phyloP scores from a whole-genome alignment of 2,888 invertebrate genomes.

The Dryomyza anilis region DNA sequence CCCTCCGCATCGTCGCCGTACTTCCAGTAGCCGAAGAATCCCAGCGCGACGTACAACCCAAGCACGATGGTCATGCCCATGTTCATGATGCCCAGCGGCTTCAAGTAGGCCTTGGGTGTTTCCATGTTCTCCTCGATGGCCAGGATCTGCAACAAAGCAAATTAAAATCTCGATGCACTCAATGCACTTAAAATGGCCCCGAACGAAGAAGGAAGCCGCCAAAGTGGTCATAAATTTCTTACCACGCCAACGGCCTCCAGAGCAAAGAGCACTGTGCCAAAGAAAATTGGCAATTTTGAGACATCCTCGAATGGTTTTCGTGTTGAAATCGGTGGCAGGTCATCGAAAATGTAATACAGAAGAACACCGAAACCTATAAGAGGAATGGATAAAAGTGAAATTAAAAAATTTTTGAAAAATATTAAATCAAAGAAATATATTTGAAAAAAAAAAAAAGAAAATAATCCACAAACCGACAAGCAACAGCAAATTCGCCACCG shows the following conservation, averaged over 20 bases:
- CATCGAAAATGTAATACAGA: slow-evolving; percentile 80
- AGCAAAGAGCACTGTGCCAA: slow-evolving; percentile 92
- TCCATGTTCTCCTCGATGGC: slow-evolving; percentile 97
- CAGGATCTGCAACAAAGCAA: slow-evolving; percentile 71
- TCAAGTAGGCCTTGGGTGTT: slow-evolving; percentile 85
- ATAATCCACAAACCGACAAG: slow-evolving; percentile 66
- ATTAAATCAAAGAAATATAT: too few relatives aligned
- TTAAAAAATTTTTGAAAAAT: neutral
- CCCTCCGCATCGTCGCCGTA: slow-evolving; percentile 78
- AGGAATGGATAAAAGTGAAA: neutral
- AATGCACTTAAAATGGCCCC: too few relatives aligned
- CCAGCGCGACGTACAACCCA: slow-evolving; percentile 79
- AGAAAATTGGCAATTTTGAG: slow-evolving; percentile 78
- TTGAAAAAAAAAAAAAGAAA: slow-evolving; percentile 1
- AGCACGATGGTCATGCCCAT: slow-evolving; percentile 89
- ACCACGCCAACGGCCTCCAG: slow-evolving; percentile 86
- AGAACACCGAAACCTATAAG: slow-evolving; percentile 73
- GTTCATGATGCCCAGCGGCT: slow-evolving; percentile 88
- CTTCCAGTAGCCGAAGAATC: slow-evolving; percentile 92
- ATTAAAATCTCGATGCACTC: too few relatives aligned
- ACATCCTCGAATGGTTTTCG: slow-evolving; percentile 62
- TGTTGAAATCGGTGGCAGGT: slow-evolving; percentile 64
- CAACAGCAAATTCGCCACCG: slow-evolving; percentile 87
- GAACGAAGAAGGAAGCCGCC: neutral
- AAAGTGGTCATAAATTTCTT: slow-evolving; percentile 55